phyloP scores from a whole-genome alignment of 2,113 vertebrate genomes.

The Cranoglanis bouderius region DNA sequence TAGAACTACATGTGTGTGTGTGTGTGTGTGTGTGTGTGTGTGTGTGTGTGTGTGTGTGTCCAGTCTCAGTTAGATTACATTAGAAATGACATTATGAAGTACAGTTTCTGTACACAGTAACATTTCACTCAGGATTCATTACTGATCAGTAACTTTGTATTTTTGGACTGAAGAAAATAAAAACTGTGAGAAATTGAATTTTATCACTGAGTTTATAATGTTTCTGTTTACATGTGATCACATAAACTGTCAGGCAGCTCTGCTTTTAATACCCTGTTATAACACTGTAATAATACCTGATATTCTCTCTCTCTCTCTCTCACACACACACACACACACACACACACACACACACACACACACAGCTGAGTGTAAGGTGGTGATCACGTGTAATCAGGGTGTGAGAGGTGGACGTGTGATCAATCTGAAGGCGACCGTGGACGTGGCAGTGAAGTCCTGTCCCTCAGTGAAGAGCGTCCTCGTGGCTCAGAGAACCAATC shows the following conservation, averaged over 20 bases:
- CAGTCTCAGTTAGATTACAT: background rate
- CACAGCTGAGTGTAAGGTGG: constrained; percentile 84
- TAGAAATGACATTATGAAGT: background rate
- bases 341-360: background rate
- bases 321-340: background rate
- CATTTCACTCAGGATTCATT: background rate
- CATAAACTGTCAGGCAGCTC: too few relatives aligned
- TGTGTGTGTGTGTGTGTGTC: too few relatives aligned
- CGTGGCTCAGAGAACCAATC: constrained; percentile 83
- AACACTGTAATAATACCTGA: background rate
- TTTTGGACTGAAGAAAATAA: background rate
- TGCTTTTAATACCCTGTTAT: background rate
- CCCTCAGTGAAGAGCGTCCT: constrained; percentile 79
- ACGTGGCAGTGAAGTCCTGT: constrained; percentile 81
- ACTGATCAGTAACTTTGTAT: too few relatives aligned
- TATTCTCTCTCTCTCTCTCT: constrained; percentile 12
- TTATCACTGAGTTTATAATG: background rate
- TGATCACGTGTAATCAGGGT: constrained; percentile 87
- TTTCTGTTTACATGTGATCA: background rate
- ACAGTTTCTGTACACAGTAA: background rate
- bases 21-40: too few relatives aligned
- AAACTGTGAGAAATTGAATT: background rate
- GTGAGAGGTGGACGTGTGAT: constrained; percentile 80
- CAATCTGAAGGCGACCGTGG: constrained; percentile 83
- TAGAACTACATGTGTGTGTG: too few relatives aligned